Percentiles rank a stretch among this genome's conserved stretches.
Evolutionary conservation across 2,113 vertebrate species (phyloP).

Genomic region (Electrona antarctica): DNA sequence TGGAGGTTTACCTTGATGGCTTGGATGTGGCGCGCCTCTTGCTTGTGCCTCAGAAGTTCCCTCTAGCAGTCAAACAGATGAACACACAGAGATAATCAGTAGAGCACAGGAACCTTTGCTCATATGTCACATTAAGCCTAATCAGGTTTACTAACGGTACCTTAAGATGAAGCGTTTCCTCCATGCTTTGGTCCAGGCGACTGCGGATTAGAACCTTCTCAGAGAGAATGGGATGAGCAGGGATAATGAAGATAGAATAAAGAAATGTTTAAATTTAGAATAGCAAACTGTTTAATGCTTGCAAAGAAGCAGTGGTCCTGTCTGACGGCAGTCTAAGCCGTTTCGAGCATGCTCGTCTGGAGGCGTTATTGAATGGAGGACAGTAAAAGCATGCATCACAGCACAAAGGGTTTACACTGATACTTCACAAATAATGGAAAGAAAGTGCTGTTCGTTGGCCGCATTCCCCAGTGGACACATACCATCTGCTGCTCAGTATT

Average conservation of each 20-base stretch:
- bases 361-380: slow-evolving; percentile 29
- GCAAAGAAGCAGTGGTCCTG: slow-evolving; percentile 40
- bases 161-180: slow-evolving; percentile 94
- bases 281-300: not conserved
- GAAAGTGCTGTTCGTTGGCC: slow-evolving; percentile 11
- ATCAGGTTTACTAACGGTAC: slow-evolving; percentile 74
- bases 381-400: slow-evolving; percentile 44
- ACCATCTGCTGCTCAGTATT: slow-evolving; percentile 94
- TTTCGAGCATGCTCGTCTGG: slow-evolving; percentile 38
- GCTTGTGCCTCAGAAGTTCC: slow-evolving; percentile 92
- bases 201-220: slow-evolving; percentile 91
- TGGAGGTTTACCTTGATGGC: slow-evolving; percentile 90
- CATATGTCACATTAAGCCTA: slow-evolving; percentile 28
- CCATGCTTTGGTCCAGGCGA: slow-evolving; percentile 93
- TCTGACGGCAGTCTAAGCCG: slow-evolving; percentile 42
- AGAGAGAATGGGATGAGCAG: slow-evolving; percentile 44
- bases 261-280: slow-evolving; percentile 33
- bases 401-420: slow-evolving; percentile 51
- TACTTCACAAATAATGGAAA: slow-evolving; percentile 50
- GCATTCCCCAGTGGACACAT: slow-evolving; percentile 1
- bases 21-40: slow-evolving; percentile 93
- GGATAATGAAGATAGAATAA: slow-evolving; percentile 52
- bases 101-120: slow-evolving; percentile 3
- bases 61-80: slow-evolving; percentile 77
- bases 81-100: slow-evolving; percentile 30